Conservation (phyloP, 2,113 vertebrate species). For the Crocuta crocuta region DNA sequence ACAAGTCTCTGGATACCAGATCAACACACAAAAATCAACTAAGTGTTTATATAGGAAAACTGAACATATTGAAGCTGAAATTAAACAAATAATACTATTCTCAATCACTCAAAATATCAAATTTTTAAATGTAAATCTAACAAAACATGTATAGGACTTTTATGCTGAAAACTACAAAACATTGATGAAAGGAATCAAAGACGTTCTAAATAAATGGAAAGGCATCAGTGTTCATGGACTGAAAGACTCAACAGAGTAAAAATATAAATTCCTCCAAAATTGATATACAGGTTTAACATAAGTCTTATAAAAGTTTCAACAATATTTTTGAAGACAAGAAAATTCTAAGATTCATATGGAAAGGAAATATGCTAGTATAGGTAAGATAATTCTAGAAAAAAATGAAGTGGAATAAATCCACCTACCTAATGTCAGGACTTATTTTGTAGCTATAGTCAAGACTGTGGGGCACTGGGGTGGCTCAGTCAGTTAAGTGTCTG, state of each 20-base stretch:
- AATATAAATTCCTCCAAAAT: background rate
- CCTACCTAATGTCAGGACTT: background rate
- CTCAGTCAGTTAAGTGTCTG: too few species aligned
- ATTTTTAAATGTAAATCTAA: background rate
- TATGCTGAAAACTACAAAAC: background rate
- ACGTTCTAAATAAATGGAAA: conserved; percentile 1
- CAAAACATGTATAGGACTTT: background rate
- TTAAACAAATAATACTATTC: background rate
- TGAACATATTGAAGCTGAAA: background rate
- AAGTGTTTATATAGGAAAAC: background rate
- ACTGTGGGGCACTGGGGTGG: background rate
- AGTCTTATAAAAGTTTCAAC: background rate
- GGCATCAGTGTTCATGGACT: background rate
- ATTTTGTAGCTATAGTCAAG: background rate
- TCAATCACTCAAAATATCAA: background rate
- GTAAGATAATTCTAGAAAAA: background rate
- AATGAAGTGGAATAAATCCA: background rate
- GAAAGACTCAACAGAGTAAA: background rate
- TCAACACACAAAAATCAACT: background rate
- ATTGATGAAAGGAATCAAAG: background rate
- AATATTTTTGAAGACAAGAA: background rate
- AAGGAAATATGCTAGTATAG: background rate
- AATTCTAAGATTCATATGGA: background rate
- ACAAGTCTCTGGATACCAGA: background rate
- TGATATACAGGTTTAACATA: background rate